Evolutionary conservation across 1,140 invertebrate genomes (phyloP).

Genomic region (Drosophila punjabiensis): DNA sequence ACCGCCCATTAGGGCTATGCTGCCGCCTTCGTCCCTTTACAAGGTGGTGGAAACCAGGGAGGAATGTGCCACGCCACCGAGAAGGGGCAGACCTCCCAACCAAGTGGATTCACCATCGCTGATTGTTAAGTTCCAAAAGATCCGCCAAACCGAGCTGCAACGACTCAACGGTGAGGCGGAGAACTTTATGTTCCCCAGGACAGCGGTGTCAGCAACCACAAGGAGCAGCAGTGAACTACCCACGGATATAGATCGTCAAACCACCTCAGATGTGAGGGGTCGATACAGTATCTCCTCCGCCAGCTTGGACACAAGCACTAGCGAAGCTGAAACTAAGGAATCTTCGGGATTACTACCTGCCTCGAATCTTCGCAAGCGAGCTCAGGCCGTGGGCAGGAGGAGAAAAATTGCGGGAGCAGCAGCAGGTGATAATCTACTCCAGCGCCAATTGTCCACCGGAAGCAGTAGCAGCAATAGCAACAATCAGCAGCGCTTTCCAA

Average conservation of each 20-base stretch:
- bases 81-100: constrained; percentile 40
- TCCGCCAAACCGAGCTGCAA: constrained; percentile 90
- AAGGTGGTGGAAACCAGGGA: constrained; percentile 78
- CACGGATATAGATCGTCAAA: constrained; percentile 86
- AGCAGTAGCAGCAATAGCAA: constrained; percentile 61
- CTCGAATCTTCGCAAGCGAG: constrained; percentile 44
- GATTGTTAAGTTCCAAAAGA: constrained; percentile 91
- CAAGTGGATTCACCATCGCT: constrained; percentile 85
- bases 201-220: constrained; percentile 86
- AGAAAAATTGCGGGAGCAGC: constrained; percentile 41
- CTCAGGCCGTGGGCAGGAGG: constrained; percentile 56
- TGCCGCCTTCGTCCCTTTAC: constrained; percentile 75
- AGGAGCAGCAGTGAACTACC: constrained; percentile 86
- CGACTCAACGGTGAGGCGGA: constrained; percentile 92
- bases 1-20: constrained; percentile 76
- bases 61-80: constrained; percentile 44
- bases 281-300: constrained; percentile 70
- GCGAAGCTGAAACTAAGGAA: constrained; percentile 56
- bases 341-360: constrained; percentile 4
- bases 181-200: constrained; percentile 92
- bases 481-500: constrained; percentile 79
- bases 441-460: constrained; percentile 61
- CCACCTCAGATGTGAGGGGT: constrained; percentile 66
- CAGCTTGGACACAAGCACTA: constrained; percentile 72
- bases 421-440: constrained; percentile 7